A percentile compares a stretch with the other conserved stretches of the same genome.
These are phyloP conservation scores for Gambelia wislizenii DNA, from an alignment of 2,797 vertebrate genomes.

Conservation along the genomic window DNA sequence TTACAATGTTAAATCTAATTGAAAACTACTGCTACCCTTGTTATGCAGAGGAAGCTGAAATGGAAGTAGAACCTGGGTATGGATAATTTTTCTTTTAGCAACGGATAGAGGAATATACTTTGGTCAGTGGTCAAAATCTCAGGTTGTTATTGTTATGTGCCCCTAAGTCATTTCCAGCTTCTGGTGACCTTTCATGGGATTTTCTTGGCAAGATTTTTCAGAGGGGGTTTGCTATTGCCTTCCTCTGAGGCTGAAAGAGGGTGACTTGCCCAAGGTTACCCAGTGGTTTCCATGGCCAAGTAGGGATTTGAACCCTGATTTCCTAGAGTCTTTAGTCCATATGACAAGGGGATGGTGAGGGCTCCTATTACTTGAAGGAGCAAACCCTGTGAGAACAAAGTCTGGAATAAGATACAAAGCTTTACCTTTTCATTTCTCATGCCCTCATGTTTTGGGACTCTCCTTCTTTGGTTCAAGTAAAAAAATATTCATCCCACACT, in stretches of 20 bases:
- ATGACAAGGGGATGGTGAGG: not conserved
- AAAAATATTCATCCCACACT: not conserved
- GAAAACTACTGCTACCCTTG: not conserved
- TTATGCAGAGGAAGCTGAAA: not conserved
- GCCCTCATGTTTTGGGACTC: not conserved
- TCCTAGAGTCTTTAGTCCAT: too few species aligned
- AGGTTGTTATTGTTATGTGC: not conserved
- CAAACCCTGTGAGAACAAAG: not conserved
- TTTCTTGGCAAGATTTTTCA: too few species aligned
- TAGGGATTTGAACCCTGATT: too few species aligned
- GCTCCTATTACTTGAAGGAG: not conserved
- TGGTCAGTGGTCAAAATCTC: not conserved
- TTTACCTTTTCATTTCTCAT: not conserved
- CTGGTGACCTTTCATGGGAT: too few species aligned
- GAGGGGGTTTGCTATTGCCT: too few species aligned
- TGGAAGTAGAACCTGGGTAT: not conserved
- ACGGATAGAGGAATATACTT: not conserved
- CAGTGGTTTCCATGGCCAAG: too few species aligned
- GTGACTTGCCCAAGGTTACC: too few species aligned
- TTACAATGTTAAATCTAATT: not conserved
- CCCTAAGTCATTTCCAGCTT: too few species aligned
- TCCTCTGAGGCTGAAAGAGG: too few species aligned
- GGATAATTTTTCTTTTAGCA: not conserved
- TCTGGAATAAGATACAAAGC: not conserved
- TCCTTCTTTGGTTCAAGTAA: slow-evolving; percentile 2